Evolutionary conservation across 2,797 vertebrate genomes (phyloP).

Genomic region (Propithecus perrieri): DNA sequence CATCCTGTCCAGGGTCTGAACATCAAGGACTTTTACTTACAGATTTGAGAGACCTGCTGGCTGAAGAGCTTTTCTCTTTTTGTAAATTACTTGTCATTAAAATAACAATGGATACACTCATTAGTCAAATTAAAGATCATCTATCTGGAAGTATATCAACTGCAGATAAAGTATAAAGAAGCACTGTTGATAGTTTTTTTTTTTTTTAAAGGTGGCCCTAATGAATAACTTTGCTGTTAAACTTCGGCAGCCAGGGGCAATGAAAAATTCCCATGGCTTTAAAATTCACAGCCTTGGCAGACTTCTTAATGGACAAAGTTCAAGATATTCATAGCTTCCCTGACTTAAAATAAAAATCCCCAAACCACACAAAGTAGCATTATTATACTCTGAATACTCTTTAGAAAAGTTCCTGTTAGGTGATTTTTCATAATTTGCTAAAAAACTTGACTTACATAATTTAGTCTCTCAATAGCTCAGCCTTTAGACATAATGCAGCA

Average conservation of each 20-base stretch:
- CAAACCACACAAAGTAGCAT: constrained; percentile 74
- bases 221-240: constrained; percentile 79
- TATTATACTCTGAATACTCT: constrained; percentile 75
- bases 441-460: constrained; percentile 64
- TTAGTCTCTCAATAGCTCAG: constrained; percentile 41
- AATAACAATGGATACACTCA: constrained; percentile 51
- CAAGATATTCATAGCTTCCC: constrained; percentile 74
- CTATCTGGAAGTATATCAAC: constrained; percentile 60
- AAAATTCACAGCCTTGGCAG: constrained; percentile 80
- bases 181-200: constrained; percentile 56
- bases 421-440: constrained; percentile 75
- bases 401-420: constrained; percentile 60
- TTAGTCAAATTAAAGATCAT: constrained; percentile 61
- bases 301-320: constrained; percentile 82
- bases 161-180: constrained; percentile 75
- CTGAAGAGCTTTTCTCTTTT: constrained; percentile 67
- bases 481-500: constrained; percentile 42
- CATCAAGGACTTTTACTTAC: constrained; percentile 39
- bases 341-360: constrained; percentile 73
- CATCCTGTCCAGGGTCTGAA: constrained; percentile 31
- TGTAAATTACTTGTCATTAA: constrained; percentile 66
- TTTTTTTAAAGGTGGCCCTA: constrained; percentile 73
- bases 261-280: constrained; percentile 83
- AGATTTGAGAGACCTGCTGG: constrained; percentile 42
- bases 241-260: constrained; percentile 70